Conservation (phyloP, 2,797 vertebrate genomes). For the Muscicapa comitata region DNA sequence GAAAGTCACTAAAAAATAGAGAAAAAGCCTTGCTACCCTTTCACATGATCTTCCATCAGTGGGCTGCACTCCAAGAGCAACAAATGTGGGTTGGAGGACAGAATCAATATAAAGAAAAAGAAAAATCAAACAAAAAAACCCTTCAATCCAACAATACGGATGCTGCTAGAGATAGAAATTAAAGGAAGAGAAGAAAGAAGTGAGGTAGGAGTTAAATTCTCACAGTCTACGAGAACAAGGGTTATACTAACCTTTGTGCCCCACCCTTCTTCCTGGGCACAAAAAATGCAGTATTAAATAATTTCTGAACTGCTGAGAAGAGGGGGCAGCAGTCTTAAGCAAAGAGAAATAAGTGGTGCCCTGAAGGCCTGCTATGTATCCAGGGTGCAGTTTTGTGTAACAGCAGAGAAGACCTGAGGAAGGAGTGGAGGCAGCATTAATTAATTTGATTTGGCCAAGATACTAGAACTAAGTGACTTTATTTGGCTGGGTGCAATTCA, state of each 20-base stretch:
- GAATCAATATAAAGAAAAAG: background rate
- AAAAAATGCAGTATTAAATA: background rate
- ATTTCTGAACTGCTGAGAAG: background rate
- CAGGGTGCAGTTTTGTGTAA: background rate
- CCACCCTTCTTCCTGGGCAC: background rate
- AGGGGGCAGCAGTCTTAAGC: background rate
- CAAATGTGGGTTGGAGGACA: background rate
- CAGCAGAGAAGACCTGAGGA: constrained; percentile 1
- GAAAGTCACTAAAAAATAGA: background rate
- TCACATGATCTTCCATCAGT: background rate
- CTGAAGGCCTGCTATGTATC: background rate
- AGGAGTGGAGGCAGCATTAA: constrained; percentile 11
- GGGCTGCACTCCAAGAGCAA: background rate
- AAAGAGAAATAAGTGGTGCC: background rate
- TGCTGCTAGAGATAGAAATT: background rate
- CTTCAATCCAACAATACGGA: background rate
- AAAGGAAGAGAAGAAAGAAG: background rate
- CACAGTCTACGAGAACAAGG: background rate
- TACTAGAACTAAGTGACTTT: constrained; percentile 10
- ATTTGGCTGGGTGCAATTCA: background rate
- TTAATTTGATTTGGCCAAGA: constrained; percentile 16
- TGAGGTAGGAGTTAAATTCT: background rate
- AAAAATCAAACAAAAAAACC: background rate
- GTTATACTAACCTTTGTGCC: background rate
- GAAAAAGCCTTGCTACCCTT: background rate